Evolutionary conservation across 2,888 invertebrate species (phyloP).

Genomic region (Nebria brevicollis): DNA sequence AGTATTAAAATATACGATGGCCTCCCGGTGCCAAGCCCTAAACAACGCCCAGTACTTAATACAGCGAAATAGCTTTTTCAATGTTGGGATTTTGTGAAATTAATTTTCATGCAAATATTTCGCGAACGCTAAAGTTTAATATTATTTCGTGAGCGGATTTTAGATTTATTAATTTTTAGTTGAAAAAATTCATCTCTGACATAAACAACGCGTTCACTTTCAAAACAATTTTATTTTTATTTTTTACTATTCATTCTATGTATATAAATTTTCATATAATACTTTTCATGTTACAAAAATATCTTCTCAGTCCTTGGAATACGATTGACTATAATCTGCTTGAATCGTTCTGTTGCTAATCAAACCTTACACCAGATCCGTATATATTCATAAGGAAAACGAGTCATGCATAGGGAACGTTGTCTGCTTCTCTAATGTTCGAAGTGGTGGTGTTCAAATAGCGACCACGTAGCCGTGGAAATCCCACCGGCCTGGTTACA

Average conservation of each 20-base stretch:
- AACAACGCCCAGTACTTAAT: slow-evolving; percentile 1
- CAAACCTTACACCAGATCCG: neutral
- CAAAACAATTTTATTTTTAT: neutral
- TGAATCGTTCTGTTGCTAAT: neutral
- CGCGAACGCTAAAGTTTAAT: neutral
- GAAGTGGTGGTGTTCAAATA: neutral
- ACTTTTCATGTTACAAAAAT: neutral
- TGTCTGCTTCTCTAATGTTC: neutral
- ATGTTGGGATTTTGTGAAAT: neutral
- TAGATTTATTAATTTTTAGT: neutral
- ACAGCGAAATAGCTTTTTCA: neutral
- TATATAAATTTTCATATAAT: neutral
- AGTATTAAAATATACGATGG: neutral
- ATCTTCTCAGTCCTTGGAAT: neutral
- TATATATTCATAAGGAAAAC: neutral
- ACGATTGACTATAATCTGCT: neutral
- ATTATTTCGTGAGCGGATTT: neutral
- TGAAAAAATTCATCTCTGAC: neutral
- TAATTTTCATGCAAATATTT: slow-evolving; percentile 1
- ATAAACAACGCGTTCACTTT: neutral
- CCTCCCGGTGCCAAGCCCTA: neutral
- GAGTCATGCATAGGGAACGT: neutral
- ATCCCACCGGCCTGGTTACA: slow-evolving; percentile 30
- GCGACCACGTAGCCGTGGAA: slow-evolving; percentile 25
- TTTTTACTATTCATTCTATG: no score